Evolutionary conservation across 2,797 vertebrate species (phyloP).

Genomic region (Cossypha caffra): DNA sequence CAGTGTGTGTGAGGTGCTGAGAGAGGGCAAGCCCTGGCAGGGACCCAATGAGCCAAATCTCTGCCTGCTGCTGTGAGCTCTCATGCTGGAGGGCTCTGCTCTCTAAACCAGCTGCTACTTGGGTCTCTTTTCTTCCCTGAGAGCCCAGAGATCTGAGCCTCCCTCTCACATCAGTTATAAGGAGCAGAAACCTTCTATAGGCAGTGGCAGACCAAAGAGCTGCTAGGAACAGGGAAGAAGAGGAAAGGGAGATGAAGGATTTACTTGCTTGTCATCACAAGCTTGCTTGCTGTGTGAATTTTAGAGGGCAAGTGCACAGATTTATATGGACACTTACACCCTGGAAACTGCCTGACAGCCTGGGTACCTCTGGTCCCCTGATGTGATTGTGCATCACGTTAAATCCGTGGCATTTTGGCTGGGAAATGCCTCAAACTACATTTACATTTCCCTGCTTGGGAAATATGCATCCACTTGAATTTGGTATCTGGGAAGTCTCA

Average conservation of each 20-base stretch:
- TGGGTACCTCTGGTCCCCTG: background rate
- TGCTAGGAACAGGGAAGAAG: background rate
- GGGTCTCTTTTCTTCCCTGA: background rate
- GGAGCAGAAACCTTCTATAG: fast-evolving
- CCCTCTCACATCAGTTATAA: background rate
- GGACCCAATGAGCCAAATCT: background rate
- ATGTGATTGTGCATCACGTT: fast-evolving
- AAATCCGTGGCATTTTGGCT: background rate
- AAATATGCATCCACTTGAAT: background rate
- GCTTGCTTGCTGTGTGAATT: background rate
- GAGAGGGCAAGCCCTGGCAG: background rate
- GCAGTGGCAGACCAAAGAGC: background rate
- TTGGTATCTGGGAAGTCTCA: background rate
- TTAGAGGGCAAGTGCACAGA: background rate
- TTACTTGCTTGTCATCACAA: background rate
- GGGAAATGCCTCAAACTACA: background rate
- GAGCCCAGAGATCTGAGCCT: background rate
- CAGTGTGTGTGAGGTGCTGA: background rate
- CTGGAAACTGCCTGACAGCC: background rate
- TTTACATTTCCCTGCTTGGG: background rate
- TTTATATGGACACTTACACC: background rate
- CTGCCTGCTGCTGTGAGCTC: background rate
- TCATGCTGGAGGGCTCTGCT: background rate
- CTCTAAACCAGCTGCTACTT: background rate
- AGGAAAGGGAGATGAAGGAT: background rate